Evolutionary conservation across 2,888 invertebrate genomes (phyloP).

Genomic region (Amblyjoppa proteus): DNA sequence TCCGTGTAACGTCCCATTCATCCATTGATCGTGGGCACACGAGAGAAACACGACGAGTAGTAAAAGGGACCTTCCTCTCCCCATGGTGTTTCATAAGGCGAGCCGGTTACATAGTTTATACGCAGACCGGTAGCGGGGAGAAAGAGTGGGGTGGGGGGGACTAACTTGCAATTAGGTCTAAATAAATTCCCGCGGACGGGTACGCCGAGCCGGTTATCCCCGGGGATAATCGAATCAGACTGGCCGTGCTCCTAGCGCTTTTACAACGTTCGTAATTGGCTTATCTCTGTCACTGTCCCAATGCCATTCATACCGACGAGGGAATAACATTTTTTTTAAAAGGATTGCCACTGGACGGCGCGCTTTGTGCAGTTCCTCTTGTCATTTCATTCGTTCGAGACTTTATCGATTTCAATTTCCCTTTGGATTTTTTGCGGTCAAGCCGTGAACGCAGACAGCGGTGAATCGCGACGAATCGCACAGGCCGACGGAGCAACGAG

Average conservation of each 20-base stretch:
- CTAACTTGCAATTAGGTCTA: conserved; percentile 70
- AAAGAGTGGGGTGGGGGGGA: conserved; percentile 46
- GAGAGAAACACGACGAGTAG: conserved; percentile 69
- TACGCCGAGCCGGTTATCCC: conserved; percentile 58
- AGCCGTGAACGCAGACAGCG: background rate
- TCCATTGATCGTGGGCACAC: conserved; percentile 82
- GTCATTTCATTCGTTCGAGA: background rate
- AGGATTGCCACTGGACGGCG: background rate
- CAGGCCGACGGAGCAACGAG: no score
- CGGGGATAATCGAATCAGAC: conserved; percentile 59
- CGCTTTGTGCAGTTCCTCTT: background rate
- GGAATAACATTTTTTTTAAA: background rate
- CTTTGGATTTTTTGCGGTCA: background rate
- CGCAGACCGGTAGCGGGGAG: conserved; percentile 1
- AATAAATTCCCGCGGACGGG: conserved; percentile 65
- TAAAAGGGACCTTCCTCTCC: conserved; percentile 54
- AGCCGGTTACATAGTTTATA: conserved; percentile 33
- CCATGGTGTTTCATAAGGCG: conserved; percentile 73
- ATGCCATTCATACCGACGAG: background rate
- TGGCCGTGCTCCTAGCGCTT: conserved; percentile 12
- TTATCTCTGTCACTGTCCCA: conserved; percentile 12
- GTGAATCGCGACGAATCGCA: no score
- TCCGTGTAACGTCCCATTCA: conserved; percentile 79
- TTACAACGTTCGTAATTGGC: background rate
- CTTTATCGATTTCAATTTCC: background rate